Conservation (phyloP, 2,888 invertebrate species). For the Drosophila fulvimacula region DNA sequence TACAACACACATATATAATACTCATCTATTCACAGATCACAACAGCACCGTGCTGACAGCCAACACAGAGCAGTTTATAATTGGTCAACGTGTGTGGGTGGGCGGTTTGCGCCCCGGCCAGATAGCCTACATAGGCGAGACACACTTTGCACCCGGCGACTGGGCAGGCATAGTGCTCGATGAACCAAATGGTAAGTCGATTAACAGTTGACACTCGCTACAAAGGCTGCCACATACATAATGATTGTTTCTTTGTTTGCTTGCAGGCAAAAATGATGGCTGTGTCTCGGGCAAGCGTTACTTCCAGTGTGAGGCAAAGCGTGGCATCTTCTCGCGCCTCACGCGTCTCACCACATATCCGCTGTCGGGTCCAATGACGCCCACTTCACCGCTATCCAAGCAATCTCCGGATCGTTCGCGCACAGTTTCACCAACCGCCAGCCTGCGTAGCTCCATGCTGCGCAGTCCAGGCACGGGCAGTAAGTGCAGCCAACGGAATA, state of each 20-base stretch:
- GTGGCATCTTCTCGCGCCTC: slow-evolving; percentile 96
- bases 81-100: slow-evolving; percentile 97
- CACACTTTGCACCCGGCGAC: slow-evolving; percentile 98
- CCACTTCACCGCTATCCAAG: slow-evolving; percentile 77
- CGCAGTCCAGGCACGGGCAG: slow-evolving; percentile 82
- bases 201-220: neutral
- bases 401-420: slow-evolving; percentile 83
- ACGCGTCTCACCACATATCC: slow-evolving; percentile 93
- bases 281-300: slow-evolving; percentile 96
- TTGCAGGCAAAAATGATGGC: slow-evolving; percentile 96
- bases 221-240: neutral
- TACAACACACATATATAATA: neutral
- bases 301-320: slow-evolving; percentile 96
- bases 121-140: slow-evolving; percentile 94
- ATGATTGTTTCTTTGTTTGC: slow-evolving; percentile 9
- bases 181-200: slow-evolving; percentile 91
- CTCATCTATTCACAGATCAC: slow-evolving; percentile 86
- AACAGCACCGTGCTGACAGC: slow-evolving; percentile 94
- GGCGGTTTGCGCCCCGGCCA: slow-evolving; percentile 96
- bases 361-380: slow-evolving; percentile 86
- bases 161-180: slow-evolving; percentile 99
- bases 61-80: slow-evolving; percentile 97
- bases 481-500: slow-evolving; percentile 57
- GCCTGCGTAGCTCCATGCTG: slow-evolving; percentile 80
- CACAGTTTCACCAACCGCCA: slow-evolving; percentile 84